A percentile compares a stretch with the other conserved stretches of the same genome.
These are phyloP conservation scores for Hystrix cristata DNA, from an alignment of 2,113 vertebrate species.

Conservation along the genomic window DNA sequence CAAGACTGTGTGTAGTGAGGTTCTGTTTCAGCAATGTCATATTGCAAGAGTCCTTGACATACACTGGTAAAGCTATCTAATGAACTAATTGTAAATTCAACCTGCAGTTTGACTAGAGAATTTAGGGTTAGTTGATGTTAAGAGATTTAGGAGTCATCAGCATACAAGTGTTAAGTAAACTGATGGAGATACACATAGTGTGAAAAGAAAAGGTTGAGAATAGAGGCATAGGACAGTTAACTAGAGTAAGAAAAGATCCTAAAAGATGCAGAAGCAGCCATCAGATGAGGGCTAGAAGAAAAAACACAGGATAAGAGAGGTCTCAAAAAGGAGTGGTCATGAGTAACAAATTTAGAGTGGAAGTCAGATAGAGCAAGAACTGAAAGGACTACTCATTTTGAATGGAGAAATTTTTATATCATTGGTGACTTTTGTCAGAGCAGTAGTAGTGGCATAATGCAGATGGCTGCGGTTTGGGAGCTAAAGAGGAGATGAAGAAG, in stretches of 20 bases:
- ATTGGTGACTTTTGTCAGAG: not conserved
- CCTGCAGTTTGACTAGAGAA: slow-evolving; percentile 14
- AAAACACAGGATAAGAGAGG: not conserved
- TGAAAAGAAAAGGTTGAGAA: not conserved
- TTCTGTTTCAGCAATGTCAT: slow-evolving; percentile 28
- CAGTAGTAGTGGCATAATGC: not conserved
- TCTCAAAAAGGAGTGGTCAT: not conserved
- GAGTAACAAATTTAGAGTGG: not conserved
- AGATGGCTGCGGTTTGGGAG: not conserved
- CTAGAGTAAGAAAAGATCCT: slow-evolving; percentile 8
- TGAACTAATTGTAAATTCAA: not conserved
- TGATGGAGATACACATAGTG: not conserved
- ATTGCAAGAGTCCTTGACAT: slow-evolving; percentile 38
- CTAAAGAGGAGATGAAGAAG: slow-evolving; percentile 22
- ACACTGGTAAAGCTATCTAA: not conserved
- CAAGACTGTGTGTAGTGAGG: not conserved
- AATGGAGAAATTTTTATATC: not conserved
- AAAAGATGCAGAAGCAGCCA: slow-evolving; percentile 7
- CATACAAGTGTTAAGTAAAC: not conserved
- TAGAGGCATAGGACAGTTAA: not conserved
- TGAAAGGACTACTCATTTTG: not conserved
- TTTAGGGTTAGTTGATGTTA: slow-evolving; percentile 21
- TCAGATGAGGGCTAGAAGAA: not conserved
- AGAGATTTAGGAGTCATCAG: not conserved
- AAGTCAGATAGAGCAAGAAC: slow-evolving; percentile 5